Evolutionary conservation across 2,113 vertebrate genomes (phyloP), one percentile per base, ranked within the genome.

Genomic region (Callaeas wilsoni): DNA sequence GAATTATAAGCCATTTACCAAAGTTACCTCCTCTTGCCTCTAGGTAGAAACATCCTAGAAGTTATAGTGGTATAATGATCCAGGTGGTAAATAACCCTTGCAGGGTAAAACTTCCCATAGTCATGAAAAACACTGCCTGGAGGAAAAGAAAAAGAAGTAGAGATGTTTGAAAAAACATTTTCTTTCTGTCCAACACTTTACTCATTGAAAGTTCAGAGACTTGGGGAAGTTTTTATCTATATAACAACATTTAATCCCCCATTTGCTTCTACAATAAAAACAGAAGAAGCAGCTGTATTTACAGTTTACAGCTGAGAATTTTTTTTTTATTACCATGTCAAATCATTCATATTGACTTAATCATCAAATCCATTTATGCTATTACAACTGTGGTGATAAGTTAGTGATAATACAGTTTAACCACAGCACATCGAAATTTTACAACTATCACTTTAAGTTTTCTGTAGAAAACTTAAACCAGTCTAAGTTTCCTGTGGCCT

Each of bases 1-100:
- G 89, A 97, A 97, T 98, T 97, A 97, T 10, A 97, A 82, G 84
- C 42, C 85, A 88, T 96, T 97, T 95, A 95, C 77, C 64, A 73
- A 79, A 91, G 84, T 60, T 87, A 85, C 71, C 92, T 93, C 79
- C 88, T 88, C 76, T 94, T 91, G 94, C 96, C 96, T 95, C 75
- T 69, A 64, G 92, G 74, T 79, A 88, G 75, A 94, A 94, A 47
- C 57, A 80, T 78, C 80, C 90, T 93, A 84, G 76, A 92, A 88
- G 67, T 95, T 93, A 88, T 1, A 86, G 92, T 59, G 74, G 82
- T 92, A 42, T 89, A 97, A 95, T 91, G 79, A 96, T 76, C 95
- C 95, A 97, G 93, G 90, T 97, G 95, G 91, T 84, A 62, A 97
- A 97, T 63, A 95, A 84, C 57, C 67, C 78, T 89, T 94, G 78